These are phyloP conservation scores for Eptesicus fuscus DNA, from an alignment of 2,113 vertebrate genomes.

Conservation along the genomic window DNA sequence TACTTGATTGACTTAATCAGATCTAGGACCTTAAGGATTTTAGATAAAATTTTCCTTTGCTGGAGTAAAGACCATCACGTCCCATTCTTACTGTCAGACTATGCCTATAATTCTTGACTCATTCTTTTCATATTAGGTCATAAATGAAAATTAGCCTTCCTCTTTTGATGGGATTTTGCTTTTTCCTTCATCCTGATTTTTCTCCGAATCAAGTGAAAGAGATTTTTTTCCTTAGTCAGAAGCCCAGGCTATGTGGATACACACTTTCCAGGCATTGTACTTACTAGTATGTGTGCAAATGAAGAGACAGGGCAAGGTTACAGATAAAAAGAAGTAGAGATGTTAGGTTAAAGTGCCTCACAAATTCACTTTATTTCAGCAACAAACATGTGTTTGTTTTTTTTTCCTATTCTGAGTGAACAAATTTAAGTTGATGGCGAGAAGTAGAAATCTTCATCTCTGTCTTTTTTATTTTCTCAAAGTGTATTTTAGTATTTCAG, in stretches of 20 bases:
- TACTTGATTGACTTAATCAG: neutral
- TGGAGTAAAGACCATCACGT: neutral
- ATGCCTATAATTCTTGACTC: neutral
- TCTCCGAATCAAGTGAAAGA: neutral
- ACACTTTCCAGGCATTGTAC: neutral
- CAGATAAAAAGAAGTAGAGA: neutral
- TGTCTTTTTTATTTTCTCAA: neutral
- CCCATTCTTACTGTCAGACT: neutral
- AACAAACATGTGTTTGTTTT: neutral
- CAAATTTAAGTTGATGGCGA: neutral
- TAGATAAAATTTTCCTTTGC: constrained; percentile 14
- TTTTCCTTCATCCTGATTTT: neutral
- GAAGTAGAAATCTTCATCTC: neutral
- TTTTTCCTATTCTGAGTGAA: neutral
- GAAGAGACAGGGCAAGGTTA: neutral
- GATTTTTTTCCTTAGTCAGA: neutral
- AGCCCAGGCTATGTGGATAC: neutral
- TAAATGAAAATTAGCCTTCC: constrained; percentile 28
- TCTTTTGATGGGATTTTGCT: neutral
- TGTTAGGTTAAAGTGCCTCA: neutral
- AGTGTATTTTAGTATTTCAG: neutral
- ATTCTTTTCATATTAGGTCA: neutral
- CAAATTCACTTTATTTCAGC: neutral
- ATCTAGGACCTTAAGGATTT: neutral
- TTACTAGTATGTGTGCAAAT: neutral